Evolutionary conservation across 2,797 vertebrate genomes (phyloP).

Genomic region (Thamnophis elegans): DNA sequence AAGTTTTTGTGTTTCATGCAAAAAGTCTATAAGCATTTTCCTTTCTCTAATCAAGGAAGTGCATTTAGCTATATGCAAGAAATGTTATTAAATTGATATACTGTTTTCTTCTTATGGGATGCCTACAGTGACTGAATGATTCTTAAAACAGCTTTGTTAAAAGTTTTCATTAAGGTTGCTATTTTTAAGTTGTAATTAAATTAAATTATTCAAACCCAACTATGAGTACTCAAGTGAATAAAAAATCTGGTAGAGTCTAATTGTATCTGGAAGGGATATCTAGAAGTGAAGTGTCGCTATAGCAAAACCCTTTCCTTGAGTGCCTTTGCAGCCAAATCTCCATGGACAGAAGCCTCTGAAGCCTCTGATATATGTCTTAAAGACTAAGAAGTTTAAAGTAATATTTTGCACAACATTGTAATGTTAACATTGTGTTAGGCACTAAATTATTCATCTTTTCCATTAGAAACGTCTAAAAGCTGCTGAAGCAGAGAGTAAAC

Average conservation of each 20-base stretch:
- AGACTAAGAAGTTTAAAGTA: neutral
- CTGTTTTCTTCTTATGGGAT: neutral
- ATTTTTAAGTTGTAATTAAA: neutral
- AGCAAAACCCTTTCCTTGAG: neutral
- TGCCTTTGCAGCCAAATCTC: too few relatives aligned
- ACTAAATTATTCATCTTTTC: slow-evolving; percentile 56
- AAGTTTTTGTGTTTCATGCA: neutral
- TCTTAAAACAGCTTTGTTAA: neutral
- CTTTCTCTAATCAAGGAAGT: neutral
- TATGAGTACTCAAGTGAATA: neutral
- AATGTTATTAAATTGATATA: neutral
- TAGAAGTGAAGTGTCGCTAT: neutral
- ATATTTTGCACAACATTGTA: neutral
- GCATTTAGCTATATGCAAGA: neutral
- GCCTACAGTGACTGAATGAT: neutral
- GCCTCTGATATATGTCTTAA: neutral
- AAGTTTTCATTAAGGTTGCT: neutral
- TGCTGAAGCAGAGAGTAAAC: slow-evolving; percentile 95
- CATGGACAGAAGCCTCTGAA: neutral
- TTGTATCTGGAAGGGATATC: neutral
- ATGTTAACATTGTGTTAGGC: neutral
- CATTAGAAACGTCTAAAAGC: slow-evolving; percentile 95
- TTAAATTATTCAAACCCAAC: neutral
- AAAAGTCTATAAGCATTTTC: neutral
- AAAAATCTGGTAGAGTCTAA: neutral